Conservation (phyloP, 2,888 invertebrate genomes). For the Allygus modestus region DNA sequence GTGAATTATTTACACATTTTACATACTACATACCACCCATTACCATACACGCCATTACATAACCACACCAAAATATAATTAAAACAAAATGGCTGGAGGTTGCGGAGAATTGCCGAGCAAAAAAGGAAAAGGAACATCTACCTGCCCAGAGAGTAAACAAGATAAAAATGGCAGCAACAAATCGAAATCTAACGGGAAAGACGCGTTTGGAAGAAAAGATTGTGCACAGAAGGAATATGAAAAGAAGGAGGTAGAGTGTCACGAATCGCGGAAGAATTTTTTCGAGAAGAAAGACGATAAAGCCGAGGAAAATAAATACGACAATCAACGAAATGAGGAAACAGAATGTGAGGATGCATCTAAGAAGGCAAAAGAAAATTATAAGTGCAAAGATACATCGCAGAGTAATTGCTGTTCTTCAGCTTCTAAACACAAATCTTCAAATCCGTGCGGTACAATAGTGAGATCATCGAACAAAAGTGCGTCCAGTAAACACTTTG, state of each 20-base stretch:
- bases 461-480: not conserved
- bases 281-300: not conserved
- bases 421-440: not conserved
- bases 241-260: not conserved
- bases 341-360: not conserved
- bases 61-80: too few relatives aligned
- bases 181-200: not conserved
- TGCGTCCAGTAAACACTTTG: not conserved
- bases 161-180: not conserved
- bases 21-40: too few relatives aligned
- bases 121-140: not conserved
- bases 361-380: not conserved
- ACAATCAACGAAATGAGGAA: not conserved
- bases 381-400: not conserved
- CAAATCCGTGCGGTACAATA: not conserved
- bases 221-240: not conserved
- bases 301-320: not conserved
- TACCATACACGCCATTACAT: not conserved
- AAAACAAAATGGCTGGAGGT: not conserved
- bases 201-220: not conserved
- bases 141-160: not conserved
- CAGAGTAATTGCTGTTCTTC: not conserved
- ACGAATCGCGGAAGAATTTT: constrained; percentile 10
- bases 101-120: not conserved
- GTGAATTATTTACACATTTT: too few relatives aligned